Percentiles rank a stretch among this genome's conserved stretches.
Conservation (phyloP, 2,888 invertebrate species). For the Abrostola tripartita region DNA sequence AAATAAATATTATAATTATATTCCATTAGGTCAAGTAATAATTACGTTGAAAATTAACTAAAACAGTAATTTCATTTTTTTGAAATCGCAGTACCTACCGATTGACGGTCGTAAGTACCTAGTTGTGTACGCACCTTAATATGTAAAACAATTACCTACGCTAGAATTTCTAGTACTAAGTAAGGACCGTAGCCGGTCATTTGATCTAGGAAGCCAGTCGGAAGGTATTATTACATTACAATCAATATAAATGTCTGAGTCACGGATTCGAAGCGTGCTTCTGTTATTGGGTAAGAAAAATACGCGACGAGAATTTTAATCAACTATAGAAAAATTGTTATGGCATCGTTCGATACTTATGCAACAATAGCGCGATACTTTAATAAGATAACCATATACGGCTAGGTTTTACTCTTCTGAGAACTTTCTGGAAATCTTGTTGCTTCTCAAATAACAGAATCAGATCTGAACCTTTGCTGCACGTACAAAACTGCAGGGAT, state of each 20-base stretch:
- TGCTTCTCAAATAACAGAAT: too few relatives aligned
- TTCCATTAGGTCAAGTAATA: neutral
- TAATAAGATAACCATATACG: neutral
- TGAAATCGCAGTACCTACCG: too few relatives aligned
- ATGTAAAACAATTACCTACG: constrained; percentile 19
- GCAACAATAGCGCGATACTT: constrained; percentile 25
- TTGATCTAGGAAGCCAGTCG: constrained; percentile 56
- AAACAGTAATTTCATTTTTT: too few relatives aligned
- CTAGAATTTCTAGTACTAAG: constrained; percentile 27
- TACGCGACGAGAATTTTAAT: constrained; percentile 27
- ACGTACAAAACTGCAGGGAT: neutral
- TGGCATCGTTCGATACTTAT: neutral
- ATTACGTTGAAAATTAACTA: too few relatives aligned
- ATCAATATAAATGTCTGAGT: constrained; percentile 49
- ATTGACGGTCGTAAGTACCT: too few relatives aligned
- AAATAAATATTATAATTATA: neutral
- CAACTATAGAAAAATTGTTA: constrained; percentile 12
- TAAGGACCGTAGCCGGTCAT: constrained; percentile 50
- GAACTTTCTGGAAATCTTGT: too few relatives aligned
- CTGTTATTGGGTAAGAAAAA: constrained; percentile 27
- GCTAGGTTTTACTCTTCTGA: too few relatives aligned
- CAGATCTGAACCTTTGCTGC: too few relatives aligned
- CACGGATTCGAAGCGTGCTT: constrained; percentile 40
- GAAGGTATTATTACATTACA: constrained; percentile 46
- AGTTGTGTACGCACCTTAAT: constrained; percentile 10